Evolutionary conservation across 2,888 invertebrate species (phyloP).

Genomic region (Hirtodrosophila alboralis): DNA sequence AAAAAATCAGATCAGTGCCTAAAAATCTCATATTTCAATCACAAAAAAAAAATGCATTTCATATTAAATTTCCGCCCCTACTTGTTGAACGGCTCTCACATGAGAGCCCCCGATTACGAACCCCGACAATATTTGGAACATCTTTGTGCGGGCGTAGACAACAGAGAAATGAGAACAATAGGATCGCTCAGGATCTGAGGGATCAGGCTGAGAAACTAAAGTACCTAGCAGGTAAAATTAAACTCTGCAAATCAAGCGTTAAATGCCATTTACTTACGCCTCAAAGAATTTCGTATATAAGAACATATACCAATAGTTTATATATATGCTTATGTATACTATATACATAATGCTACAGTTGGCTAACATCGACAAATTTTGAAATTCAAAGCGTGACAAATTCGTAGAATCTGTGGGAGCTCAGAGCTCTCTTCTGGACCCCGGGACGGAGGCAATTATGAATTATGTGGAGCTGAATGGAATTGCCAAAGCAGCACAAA

Average conservation of each 20-base stretch:
- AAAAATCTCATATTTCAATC: conserved; percentile 74
- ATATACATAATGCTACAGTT: conserved; percentile 32
- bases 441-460: conserved; percentile 33
- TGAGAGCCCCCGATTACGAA: conserved; percentile 2
- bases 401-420: conserved; percentile 54
- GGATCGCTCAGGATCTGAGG: conserved; percentile 49
- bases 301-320: neutral
- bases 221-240: conserved; percentile 64
- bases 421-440: conserved; percentile 18
- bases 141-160: conserved; percentile 58
- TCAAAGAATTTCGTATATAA: conserved; percentile 59
- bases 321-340: neutral
- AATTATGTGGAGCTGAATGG: conserved; percentile 24
- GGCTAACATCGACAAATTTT: conserved; percentile 72
- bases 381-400: conserved; percentile 73
- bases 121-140: neutral
- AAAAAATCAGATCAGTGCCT: conserved; percentile 44
- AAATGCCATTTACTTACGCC: conserved; percentile 81
- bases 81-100: conserved; percentile 54
- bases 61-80: conserved; percentile 83
- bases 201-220: conserved; percentile 44
- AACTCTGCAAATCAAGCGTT: conserved; percentile 81
- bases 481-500: conserved; percentile 67
- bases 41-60: conserved; percentile 46
- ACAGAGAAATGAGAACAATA: conserved; percentile 49